A percentile compares a stretch with the other conserved stretches of the same genome.
Evolutionary conservation across 2,113 vertebrate species (phyloP).

Genomic region (Pao palembangensis): DNA sequence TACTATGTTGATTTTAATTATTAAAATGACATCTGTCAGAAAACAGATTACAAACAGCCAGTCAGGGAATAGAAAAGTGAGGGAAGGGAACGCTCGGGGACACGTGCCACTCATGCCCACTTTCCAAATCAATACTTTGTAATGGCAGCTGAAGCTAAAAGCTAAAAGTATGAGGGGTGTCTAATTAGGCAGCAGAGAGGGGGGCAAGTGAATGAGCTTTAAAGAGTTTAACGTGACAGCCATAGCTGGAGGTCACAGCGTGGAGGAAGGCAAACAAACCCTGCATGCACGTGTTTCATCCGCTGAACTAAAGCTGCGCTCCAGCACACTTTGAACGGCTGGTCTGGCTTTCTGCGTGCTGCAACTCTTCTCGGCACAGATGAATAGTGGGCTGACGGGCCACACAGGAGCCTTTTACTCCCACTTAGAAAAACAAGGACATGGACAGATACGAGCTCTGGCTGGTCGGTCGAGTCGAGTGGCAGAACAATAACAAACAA

Average conservation of each 20-base stretch:
- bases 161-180: background rate
- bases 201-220: background rate
- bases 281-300: background rate
- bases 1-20: background rate
- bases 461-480: background rate
- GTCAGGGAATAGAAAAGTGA: background rate
- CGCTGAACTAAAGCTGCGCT: background rate
- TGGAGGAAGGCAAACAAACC: conserved; percentile 16
- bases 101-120: background rate
- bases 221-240: conserved; percentile 13
- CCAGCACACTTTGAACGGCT: background rate
- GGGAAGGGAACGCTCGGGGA: background rate
- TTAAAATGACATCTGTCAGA: background rate
- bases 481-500: background rate
- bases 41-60: too few relatives aligned
- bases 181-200: too few relatives aligned
- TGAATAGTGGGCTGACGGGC: conserved; percentile 41
- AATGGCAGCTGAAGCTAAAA: conserved; percentile 1
- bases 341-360: background rate
- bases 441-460: conserved; percentile 7
- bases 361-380: conserved; percentile 35
- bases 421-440: conserved; percentile 22
- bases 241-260: background rate
- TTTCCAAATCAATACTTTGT: conserved; percentile 14
- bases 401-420: conserved; percentile 18